Conservation (phyloP, 2,113 vertebrate species). For the Sceloporus tristichus region DNA sequence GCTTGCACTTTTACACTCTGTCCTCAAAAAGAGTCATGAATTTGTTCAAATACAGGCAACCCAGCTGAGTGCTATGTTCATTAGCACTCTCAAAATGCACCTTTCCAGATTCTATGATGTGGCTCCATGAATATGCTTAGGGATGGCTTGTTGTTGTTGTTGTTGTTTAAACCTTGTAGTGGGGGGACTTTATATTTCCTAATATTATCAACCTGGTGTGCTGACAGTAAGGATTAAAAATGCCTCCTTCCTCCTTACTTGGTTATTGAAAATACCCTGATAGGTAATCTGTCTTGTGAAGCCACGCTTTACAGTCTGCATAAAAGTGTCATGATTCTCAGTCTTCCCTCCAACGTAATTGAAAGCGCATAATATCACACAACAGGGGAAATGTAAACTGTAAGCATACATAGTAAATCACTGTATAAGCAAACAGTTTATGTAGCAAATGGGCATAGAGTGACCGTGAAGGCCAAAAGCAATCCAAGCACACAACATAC, state of each 20-base stretch:
- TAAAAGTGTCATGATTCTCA: slow-evolving; percentile 82
- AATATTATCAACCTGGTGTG: slow-evolving; percentile 77
- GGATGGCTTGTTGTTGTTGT: slow-evolving; percentile 71
- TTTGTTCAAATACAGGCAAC: slow-evolving; percentile 16
- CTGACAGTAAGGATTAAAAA: slow-evolving; percentile 87
- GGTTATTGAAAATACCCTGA: slow-evolving; percentile 84
- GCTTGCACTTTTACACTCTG: background rate
- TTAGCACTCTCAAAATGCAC: slow-evolving; percentile 52
- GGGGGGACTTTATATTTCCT: slow-evolving; percentile 76
- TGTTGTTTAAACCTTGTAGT: slow-evolving; percentile 35
- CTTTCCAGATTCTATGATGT: slow-evolving; percentile 66
- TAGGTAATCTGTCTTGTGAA: slow-evolving; percentile 85
- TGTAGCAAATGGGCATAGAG: slow-evolving; percentile 72
- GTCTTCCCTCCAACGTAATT: slow-evolving; percentile 79
- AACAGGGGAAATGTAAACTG: slow-evolving; percentile 82
- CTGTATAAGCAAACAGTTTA: slow-evolving; percentile 67
- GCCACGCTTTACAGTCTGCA: slow-evolving; percentile 82
- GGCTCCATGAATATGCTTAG: slow-evolving; percentile 57
- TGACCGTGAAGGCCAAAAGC: slow-evolving; percentile 66
- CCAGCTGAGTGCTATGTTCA: background rate
- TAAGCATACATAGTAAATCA: slow-evolving; percentile 81
- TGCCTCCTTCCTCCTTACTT: slow-evolving; percentile 79
- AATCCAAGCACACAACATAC: slow-evolving; percentile 69
- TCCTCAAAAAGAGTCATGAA: slow-evolving; percentile 35
- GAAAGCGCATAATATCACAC: slow-evolving; percentile 80